Conservation (phyloP, 2,113 vertebrate genomes). For the Vulpes vulpes region DNA sequence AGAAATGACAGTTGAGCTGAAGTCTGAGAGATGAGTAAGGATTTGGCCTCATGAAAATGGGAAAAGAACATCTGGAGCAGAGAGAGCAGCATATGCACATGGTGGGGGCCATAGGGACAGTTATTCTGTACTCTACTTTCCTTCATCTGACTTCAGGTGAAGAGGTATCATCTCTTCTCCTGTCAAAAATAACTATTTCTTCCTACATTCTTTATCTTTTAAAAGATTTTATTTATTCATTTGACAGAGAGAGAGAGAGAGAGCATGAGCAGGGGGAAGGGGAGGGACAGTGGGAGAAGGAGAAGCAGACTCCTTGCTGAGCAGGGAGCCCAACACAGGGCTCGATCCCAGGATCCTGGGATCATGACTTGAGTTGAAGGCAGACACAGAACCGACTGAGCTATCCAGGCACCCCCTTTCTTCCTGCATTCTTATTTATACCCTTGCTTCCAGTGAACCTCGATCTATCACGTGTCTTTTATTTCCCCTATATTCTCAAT, state of each 20-base stretch:
- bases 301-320: not conserved
- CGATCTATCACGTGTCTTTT: not conserved
- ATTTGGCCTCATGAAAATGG: not conserved
- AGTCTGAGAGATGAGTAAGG: not conserved
- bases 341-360: not conserved
- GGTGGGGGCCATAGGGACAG: not conserved
- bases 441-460: slow-evolving; percentile 19
- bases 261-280: not conserved
- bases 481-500: slow-evolving; percentile 2
- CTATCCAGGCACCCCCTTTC: not conserved
- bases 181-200: not conserved
- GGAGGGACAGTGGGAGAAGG: not conserved
- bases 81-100: not conserved
- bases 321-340: not conserved
- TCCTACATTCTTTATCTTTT: not conserved
- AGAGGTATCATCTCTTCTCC: not conserved
- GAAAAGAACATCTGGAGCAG: not conserved
- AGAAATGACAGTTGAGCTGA: not conserved
- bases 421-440: not conserved
- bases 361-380: not conserved
- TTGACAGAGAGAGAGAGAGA: not conserved
- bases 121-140: not conserved
- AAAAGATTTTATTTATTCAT: not conserved
- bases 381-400: not conserved
- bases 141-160: not conserved